Base-by-base conservation (phyloP, 2,113 vertebrate genomes). In the human (Homo sapiens) region DNA sequence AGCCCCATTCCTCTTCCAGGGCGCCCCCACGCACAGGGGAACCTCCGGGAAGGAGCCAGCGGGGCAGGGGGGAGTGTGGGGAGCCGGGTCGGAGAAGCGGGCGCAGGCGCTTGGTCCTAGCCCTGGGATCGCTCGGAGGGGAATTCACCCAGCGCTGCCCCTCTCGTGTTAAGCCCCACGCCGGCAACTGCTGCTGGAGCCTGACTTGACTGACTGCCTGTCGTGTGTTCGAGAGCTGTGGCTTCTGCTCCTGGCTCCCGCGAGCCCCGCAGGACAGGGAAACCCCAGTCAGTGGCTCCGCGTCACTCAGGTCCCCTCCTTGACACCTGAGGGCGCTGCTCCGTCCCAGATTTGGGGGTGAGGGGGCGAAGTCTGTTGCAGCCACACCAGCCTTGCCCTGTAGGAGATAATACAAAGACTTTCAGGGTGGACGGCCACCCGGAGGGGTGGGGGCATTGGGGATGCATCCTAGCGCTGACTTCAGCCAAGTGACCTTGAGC, bases 401-500 rank as follows among this genome's bases (percentile, higher is more conserved):
- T 57, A 50, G 52, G 75, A 89, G 75, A 57, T 92, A 68, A 73
- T 38, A 25, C 5, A 66, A 96, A 90, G 57, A 22, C 30, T n/a
- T 94, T 75, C 55, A 27, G 78, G 76, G 94, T 78, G 70, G 57
- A 38, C 0, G 11, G 80, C 57, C 20, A 25, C 38, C 23, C 20
- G 27, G 83, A 45, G 48, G 25, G 52, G 20, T 10, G 32, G 72
- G 38, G 78, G 14, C 30, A 8, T 16, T 17, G 61, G 4, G 30
- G 59, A 32, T 40, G 68, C 22, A 38, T 86, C 79, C 45, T 75
- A n/a, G 30, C 78, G 50, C 61, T n/a, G 89, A 72, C 59, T 96
- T 79, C 23, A 55, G 72, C 70, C 92, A 78, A 8, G 72, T 98
- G 97, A 98, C 98, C 98, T 98, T 98, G 97, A 98, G 52, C 83